Percentiles rank a stretch among this genome's conserved stretches.
phyloP scores from a whole-genome alignment of 1,140 invertebrate species.

The Drosophila sproati region DNA sequence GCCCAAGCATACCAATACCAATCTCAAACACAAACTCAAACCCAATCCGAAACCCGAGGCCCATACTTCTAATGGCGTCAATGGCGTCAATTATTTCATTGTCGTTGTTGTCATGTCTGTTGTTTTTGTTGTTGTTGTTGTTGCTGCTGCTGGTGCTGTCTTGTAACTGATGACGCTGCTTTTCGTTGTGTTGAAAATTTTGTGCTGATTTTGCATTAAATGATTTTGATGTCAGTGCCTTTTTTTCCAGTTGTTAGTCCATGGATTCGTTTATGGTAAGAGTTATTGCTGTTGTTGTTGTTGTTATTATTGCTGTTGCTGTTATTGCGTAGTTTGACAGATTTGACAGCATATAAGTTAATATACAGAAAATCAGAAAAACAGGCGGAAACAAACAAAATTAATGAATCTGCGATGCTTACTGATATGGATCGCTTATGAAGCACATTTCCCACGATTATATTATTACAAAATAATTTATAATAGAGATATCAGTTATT shows the following conservation, averaged over 20 bases:
- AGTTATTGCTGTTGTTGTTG: conserved; percentile 7
- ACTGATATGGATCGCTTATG: no score
- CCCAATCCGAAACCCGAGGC: neutral
- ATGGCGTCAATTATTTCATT: conserved; percentile 81
- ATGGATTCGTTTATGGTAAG: conserved; percentile 28
- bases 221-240: conserved; percentile 53
- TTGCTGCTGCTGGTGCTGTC: conserved; percentile 29
- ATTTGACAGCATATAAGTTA: conserved; percentile 60
- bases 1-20: neutral
- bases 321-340: conserved; percentile 58
- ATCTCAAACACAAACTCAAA: neutral
- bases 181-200: conserved; percentile 67
- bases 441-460: no score
- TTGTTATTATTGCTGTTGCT: conserved; percentile 36
- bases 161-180: conserved; percentile 79
- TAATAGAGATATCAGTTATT: no score
- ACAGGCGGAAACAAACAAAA: conserved; percentile 10
- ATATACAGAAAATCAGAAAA: conserved; percentile 21
- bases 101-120: conserved; percentile 53
- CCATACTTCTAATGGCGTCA: conserved; percentile 47
- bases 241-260: conserved; percentile 23
- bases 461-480: no score
- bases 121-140: conserved; percentile 11
- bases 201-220: conserved; percentile 77
- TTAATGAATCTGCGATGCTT: conserved; percentile 2